A percentile compares a stretch with the other conserved stretches of the same genome.
Conservation (phyloP, 2,888 invertebrate species). For the Omphaloscelis lunosa region DNA sequence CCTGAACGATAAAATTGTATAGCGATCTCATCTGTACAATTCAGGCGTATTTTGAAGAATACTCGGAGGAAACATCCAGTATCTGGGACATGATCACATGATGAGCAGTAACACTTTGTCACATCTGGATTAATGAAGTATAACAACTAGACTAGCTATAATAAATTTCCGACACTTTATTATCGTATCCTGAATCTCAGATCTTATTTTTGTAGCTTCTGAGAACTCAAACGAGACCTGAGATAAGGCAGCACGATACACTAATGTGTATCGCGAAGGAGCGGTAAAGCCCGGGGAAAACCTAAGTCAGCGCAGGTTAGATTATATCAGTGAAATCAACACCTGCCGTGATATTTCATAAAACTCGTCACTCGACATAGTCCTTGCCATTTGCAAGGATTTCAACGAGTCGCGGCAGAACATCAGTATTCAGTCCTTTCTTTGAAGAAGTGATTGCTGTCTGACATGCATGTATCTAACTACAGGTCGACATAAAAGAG, state of each 20-base stretch:
- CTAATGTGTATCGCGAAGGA: constrained; percentile 6
- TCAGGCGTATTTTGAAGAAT: not conserved
- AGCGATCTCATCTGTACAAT: not conserved
- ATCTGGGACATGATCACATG: not conserved
- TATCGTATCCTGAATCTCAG: constrained; percentile 18
- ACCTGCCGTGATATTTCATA: not conserved
- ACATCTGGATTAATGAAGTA: not conserved
- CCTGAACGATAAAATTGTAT: not conserved
- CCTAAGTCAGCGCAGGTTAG: constrained; percentile 14
- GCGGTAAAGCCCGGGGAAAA: constrained; percentile 4
- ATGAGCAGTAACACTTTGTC: not conserved
- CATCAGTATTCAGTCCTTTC: not conserved
- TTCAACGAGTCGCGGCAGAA: not conserved
- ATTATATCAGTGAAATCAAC: constrained; percentile 13
- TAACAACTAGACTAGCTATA: constrained; percentile 11
- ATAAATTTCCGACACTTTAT: constrained; percentile 6
- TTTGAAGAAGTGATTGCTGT: not conserved
- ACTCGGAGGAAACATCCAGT: not conserved
- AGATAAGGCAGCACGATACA: constrained; percentile 38
- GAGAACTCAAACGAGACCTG: constrained; percentile 9
- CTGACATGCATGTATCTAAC: constrained; percentile 1
- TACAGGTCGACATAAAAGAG: not conserved
- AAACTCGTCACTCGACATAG: constrained; percentile 2
- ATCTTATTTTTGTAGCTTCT: constrained; percentile 10
- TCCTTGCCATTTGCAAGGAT: not conserved